Conservation (phyloP, 1,140 invertebrate genomes). For the Harpegnathos saltator region DNA sequence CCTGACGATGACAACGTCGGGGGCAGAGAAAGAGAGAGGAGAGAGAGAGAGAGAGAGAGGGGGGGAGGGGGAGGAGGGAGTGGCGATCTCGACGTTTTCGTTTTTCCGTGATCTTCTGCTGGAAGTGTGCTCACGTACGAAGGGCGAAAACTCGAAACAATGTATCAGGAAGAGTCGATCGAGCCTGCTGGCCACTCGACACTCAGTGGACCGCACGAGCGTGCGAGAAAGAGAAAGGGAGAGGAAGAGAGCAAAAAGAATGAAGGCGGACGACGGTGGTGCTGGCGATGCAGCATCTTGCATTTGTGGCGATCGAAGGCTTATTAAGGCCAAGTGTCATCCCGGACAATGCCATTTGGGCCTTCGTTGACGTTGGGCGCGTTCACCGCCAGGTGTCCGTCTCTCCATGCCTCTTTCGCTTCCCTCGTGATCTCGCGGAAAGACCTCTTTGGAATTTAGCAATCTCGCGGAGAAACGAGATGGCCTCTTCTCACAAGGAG, state of each 20-base stretch:
- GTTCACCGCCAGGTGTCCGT: neutral
- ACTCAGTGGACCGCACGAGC: neutral
- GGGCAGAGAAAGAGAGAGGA: too few species aligned
- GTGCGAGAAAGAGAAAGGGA: too few species aligned
- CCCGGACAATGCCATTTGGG: slow-evolving; percentile 60
- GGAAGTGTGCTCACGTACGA: neutral
- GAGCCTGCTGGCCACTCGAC: slow-evolving; percentile 21
- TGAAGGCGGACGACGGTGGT: neutral
- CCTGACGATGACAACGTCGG: too few species aligned
- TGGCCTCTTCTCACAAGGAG: neutral
- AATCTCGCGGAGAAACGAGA: slow-evolving; percentile 9
- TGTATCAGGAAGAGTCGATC: neutral
- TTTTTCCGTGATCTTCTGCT: neutral
- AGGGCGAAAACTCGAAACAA: slow-evolving; percentile 33
- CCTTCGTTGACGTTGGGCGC: slow-evolving; percentile 22
- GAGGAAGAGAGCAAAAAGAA: neutral
- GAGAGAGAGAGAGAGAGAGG: too few species aligned
- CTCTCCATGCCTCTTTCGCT: neutral
- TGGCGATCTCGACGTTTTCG: neutral
- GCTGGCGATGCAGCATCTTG: slow-evolving; percentile 54
- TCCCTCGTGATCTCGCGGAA: slow-evolving; percentile 19
- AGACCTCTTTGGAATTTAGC: slow-evolving; percentile 54
- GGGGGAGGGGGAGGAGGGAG: neutral
- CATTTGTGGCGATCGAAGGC: slow-evolving; percentile 77
- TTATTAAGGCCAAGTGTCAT: slow-evolving; percentile 83